Conservation (phyloP, 2,113 vertebrate species). For the Tupaia chinensis region DNA sequence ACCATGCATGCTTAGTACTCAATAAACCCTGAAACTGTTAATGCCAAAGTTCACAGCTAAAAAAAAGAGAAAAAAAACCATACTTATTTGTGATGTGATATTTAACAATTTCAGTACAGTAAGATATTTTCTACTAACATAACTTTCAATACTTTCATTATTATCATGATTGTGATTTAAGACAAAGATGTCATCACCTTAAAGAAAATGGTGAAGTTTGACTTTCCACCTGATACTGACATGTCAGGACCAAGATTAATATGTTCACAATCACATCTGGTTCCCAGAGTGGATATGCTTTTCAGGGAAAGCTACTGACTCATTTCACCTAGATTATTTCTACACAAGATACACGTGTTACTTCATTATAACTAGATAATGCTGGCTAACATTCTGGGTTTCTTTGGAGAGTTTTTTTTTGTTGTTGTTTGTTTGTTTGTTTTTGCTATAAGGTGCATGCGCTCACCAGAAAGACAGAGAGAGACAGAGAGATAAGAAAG, state of each 20-base stretch:
- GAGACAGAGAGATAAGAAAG: too few species aligned
- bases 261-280: background rate
- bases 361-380: background rate
- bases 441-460: too few species aligned
- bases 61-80: background rate
- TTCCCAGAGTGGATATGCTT: background rate
- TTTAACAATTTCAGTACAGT: slow-evolving; percentile 12
- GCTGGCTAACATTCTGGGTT: background rate
- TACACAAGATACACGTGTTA: background rate
- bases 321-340: slow-evolving; percentile 25
- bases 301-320: background rate
- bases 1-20: background rate
- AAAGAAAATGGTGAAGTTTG: background rate
- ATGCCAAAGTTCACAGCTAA: background rate
- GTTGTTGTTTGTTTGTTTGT: accelerated
- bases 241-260: background rate
- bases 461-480: too few species aligned
- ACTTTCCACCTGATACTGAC: background rate
- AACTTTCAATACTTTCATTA: background rate
- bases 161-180: background rate
- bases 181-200: background rate
- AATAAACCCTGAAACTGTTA: background rate
- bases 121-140: background rate
- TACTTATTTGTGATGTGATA: background rate
- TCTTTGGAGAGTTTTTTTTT: too few species aligned